A percentile compares a stretch with the other conserved stretches of the same genome.
Conservation (phyloP, 2,113 vertebrate species). For the Xenopus laevis region DNA sequence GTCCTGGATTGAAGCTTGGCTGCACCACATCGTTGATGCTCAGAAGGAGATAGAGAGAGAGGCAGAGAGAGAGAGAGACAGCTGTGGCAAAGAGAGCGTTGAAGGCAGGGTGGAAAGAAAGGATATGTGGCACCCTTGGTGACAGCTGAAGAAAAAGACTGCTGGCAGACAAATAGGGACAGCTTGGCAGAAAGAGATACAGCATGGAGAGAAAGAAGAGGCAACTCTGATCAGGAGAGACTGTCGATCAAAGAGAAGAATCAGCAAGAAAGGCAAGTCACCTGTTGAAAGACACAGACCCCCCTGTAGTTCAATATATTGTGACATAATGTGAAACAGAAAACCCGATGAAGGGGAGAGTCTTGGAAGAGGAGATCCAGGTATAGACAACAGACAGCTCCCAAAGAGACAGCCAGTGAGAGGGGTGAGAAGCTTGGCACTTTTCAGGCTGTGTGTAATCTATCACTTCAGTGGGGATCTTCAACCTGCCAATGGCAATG, state of each 20-base stretch:
- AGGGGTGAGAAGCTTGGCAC: no score
- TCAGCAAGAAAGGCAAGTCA: constrained; percentile 2
- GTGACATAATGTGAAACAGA: background rate
- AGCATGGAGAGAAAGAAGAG: constrained; percentile 9
- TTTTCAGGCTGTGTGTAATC: no score
- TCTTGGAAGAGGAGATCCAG: no score
- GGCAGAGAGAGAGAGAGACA: constrained; percentile 9
- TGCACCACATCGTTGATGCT: constrained; percentile 72
- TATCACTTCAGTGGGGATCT: no score
- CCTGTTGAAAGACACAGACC: constrained; percentile 13
- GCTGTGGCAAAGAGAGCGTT: background rate
- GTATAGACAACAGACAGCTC: no score
- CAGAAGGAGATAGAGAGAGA: constrained; percentile 45
- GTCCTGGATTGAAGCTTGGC: constrained; percentile 66
- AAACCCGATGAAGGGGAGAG: no score
- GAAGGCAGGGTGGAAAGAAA: constrained; percentile 41
- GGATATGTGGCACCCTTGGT: constrained; percentile 51
- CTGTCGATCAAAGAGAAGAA: background rate
- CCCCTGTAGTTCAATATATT: background rate
- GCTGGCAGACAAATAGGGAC: background rate
- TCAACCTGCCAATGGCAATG: no score
- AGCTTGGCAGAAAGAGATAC: background rate
- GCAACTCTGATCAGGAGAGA: background rate
- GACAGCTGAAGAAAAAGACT: background rate
- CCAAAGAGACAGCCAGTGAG: constrained; percentile 7